Percentiles rank a stretch among this genome's conserved stretches.
These are phyloP conservation scores for Scophthalmus maximus DNA, from an alignment of 2,113 vertebrate genomes.

Conservation along the genomic window DNA sequence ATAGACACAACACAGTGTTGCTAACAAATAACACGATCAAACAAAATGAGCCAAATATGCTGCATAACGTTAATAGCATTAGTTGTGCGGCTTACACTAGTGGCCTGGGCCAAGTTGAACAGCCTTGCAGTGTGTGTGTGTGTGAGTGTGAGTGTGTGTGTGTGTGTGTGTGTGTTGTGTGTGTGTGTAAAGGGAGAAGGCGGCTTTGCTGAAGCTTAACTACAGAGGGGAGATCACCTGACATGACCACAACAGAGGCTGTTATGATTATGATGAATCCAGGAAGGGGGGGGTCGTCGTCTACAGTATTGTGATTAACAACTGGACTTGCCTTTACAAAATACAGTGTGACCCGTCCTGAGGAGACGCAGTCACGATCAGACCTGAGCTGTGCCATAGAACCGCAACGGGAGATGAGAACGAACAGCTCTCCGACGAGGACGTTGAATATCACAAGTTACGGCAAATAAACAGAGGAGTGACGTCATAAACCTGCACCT, in stretches of 20 bases:
- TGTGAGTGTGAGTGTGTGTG: not conserved
- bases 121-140: not conserved
- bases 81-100: not conserved
- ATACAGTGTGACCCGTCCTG: not conserved
- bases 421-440: too few relatives aligned
- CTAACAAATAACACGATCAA: too few relatives aligned
- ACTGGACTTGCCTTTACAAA: not conserved
- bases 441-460: too few relatives aligned
- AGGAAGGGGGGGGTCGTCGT: too few relatives aligned
- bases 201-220: not conserved
- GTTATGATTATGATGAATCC: constrained; percentile 2
- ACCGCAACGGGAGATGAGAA: too few relatives aligned
- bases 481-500: too few relatives aligned
- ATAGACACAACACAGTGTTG: too few relatives aligned
- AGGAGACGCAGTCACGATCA: too few relatives aligned
- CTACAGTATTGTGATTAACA: not conserved
- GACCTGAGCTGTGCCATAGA: too few relatives aligned
- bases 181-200: not conserved
- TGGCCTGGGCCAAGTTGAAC: not conserved
- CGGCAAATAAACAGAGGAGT: too few relatives aligned
- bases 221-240: constrained; percentile 54
- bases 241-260: constrained; percentile 30
- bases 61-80: not conserved
- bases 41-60: too few relatives aligned
- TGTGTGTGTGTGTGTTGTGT: not conserved